phyloP scores from a whole-genome alignment of 2,797 vertebrate species.

The Xyrichtys novacula region DNA sequence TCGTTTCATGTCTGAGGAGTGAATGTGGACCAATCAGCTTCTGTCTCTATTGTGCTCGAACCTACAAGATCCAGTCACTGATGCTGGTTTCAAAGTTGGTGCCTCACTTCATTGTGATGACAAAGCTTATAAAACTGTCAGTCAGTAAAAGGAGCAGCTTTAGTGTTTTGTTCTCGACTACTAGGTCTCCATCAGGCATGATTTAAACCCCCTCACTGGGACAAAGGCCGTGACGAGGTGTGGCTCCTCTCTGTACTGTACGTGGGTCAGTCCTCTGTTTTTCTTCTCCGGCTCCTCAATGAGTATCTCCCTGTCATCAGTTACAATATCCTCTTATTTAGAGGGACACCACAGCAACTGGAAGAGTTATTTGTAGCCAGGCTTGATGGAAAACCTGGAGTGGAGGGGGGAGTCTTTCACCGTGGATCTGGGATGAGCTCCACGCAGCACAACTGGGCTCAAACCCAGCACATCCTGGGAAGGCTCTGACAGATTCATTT shows the following conservation, averaged over 20 bases:
- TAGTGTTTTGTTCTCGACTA: background rate
- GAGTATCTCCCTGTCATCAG: slow-evolving; percentile 78
- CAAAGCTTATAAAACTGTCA: slow-evolving; percentile 7
- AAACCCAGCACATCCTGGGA: slow-evolving; percentile 10
- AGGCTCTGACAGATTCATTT: slow-evolving; percentile 11
- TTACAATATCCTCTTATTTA: slow-evolving; percentile 83
- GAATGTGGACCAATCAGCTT: slow-evolving; percentile 1
- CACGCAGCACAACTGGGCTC: slow-evolving; percentile 13
- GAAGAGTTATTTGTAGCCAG: slow-evolving; percentile 80
- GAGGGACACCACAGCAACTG: slow-evolving; percentile 85
- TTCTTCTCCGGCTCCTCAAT: slow-evolving; percentile 79
- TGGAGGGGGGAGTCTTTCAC: slow-evolving; percentile 58
- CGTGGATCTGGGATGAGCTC: slow-evolving; percentile 34
- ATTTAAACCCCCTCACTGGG: slow-evolving; percentile 8
- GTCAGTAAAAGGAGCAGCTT: slow-evolving; percentile 10
- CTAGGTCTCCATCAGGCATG: background rate
- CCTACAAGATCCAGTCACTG: background rate
- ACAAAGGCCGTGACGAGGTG: slow-evolving; percentile 25
- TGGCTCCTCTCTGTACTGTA: slow-evolving; percentile 51
- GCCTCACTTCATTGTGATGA: background rate
- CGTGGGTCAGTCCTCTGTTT: slow-evolving; percentile 65
- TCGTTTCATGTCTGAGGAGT: slow-evolving; percentile 1
- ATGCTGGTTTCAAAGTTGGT: slow-evolving; percentile 11
- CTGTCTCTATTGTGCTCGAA: background rate
- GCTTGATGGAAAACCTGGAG: slow-evolving; percentile 77